These are phyloP conservation scores for Molorchus minor DNA, from an alignment of 2,888 invertebrate genomes.

Conservation along the genomic window DNA sequence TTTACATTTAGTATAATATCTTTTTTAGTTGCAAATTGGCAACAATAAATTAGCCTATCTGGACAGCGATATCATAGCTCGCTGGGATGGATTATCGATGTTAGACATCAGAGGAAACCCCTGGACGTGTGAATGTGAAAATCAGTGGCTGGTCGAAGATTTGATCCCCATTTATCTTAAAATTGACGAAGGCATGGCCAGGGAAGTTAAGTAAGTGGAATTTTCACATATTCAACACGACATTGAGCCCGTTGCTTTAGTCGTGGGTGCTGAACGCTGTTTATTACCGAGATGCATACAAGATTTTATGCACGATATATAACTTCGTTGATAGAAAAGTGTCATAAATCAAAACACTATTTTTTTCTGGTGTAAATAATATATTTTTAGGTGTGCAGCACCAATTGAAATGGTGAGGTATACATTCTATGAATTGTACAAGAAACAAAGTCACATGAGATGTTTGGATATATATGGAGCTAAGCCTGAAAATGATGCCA, in stretches of 20 bases:
- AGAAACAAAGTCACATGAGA: conserved; percentile 68
- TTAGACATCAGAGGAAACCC: conserved; percentile 78
- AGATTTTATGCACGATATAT: too few species aligned
- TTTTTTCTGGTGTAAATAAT: neutral
- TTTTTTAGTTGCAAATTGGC: conserved; percentile 73
- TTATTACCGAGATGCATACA: too few species aligned
- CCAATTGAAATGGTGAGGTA: conserved; percentile 72
- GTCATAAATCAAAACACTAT: too few species aligned
- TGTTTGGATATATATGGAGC: conserved; percentile 74
- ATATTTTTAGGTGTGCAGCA: conserved; percentile 67
- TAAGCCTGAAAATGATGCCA: conserved; percentile 74
- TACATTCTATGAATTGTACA: conserved; percentile 68
- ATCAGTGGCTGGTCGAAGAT: conserved; percentile 79
- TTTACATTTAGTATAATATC: too few species aligned
- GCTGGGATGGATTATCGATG: conserved; percentile 75
- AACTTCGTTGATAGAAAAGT: too few species aligned
- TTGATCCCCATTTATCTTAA: conserved; percentile 67
- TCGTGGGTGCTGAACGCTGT: too few species aligned
- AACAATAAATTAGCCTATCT: conserved; percentile 77
- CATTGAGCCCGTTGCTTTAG: neutral
- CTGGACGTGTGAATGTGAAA: conserved; percentile 82
- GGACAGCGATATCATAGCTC: conserved; percentile 70
- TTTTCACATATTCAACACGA: neutral
- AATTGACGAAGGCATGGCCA: conserved; percentile 61
- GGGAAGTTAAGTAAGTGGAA: conserved; percentile 64